A percentile compares a stretch with the other conserved stretches of the same genome.
Conservation (phyloP, 2,888 invertebrate species). For the Troides helena region DNA sequence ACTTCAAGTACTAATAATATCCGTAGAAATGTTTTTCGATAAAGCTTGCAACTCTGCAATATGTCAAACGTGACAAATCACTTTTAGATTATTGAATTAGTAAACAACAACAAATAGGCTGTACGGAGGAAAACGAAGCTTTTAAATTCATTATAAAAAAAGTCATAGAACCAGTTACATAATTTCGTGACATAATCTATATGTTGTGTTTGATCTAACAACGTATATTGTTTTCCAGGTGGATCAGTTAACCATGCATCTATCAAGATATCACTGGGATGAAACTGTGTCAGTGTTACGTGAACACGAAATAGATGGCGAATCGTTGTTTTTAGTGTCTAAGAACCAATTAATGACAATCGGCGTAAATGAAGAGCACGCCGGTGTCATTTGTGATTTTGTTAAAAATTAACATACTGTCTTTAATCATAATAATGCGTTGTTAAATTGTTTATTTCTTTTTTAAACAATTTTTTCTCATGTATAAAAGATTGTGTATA, state of each 20-base stretch:
- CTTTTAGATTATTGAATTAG: too few species aligned
- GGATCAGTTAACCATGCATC: conserved; percentile 50
- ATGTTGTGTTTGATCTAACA: neutral
- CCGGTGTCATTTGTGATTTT: conserved; percentile 57
- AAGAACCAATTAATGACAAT: conserved; percentile 59
- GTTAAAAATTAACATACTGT: conserved; percentile 45
- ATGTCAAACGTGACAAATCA: neutral
- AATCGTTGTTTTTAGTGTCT: conserved; percentile 61
- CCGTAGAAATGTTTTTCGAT: neutral
- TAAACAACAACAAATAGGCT: too few species aligned
- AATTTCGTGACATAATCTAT: neutral
- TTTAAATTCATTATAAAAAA: too few species aligned
- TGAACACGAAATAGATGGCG: conserved; percentile 73
- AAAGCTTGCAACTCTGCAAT: neutral
- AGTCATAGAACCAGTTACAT: neutral
- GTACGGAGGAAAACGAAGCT: too few species aligned
- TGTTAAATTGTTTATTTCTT: neutral
- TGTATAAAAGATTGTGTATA: neutral
- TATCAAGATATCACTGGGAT: conserved; percentile 55
- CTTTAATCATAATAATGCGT: neutral
- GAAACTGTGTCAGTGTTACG: conserved; percentile 57
- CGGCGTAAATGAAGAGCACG: conserved; percentile 61
- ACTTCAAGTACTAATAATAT: neutral
- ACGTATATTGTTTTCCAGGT: conserved; percentile 44
- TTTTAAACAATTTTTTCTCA: neutral